These are phyloP conservation scores for Hemaris fuciformis DNA, from an alignment of 2,888 invertebrate genomes.

Conservation along the genomic window DNA sequence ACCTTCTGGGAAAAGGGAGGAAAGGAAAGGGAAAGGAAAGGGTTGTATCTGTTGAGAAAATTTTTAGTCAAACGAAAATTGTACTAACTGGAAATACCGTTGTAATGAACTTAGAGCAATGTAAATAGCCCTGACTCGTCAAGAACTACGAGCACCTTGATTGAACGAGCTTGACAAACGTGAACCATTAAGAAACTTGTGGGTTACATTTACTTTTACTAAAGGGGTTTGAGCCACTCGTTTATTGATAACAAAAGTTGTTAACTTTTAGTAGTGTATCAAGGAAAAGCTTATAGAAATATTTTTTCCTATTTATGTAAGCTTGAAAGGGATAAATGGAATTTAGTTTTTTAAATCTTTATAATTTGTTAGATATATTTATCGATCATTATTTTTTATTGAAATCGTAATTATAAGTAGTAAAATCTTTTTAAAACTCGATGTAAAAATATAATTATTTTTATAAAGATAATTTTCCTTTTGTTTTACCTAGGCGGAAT, in stretches of 20 bases:
- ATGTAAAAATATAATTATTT: too few species aligned
- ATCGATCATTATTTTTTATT: background rate
- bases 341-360: too few species aligned
- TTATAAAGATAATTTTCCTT: too few species aligned
- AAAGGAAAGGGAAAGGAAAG: too few species aligned
- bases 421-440: too few species aligned
- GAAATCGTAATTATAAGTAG: background rate
- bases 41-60: background rate
- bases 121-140: background rate
- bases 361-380: too few species aligned
- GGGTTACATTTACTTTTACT: background rate
- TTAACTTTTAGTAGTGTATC: background rate
- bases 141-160: background rate
- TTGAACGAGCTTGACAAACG: background rate
- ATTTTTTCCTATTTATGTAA: too few species aligned
- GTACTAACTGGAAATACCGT: background rate
- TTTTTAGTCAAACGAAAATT: conserved; percentile 4
- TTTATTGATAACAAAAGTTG: background rate
- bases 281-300: background rate
- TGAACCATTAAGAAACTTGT: background rate
- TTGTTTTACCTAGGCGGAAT: too few species aligned
- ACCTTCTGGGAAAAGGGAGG: background rate
- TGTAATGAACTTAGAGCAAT: background rate
- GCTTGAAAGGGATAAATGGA: background rate
- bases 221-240: conserved; percentile 2